Base-by-base conservation (phyloP, 1,140 invertebrate species). In the Bombus ignitus region DNA sequence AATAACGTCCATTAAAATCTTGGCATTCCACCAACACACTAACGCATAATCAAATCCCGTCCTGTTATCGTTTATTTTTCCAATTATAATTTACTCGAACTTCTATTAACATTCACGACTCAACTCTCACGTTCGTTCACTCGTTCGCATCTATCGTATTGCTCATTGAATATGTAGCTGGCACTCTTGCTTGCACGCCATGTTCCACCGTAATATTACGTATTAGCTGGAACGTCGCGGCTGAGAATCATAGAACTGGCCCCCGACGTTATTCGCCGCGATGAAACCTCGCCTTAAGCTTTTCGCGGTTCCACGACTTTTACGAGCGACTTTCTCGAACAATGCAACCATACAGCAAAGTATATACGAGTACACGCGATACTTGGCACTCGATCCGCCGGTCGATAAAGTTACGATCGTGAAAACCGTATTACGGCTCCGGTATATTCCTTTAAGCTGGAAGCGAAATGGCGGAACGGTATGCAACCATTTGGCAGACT, bases 401-500 rank as follows among this genome's bases (percentile, higher is more conserved):
- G 73, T 78, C 71, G 86, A 90, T 87, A 87, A 89, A 82, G 53
- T 88, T 86, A 53, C 81, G 44, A 80, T 62, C 32, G 62, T 65
- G 83, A 79, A 87, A 90, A 90, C 79, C 37, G 88, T 76, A 88
- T 90, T 82, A 83, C 37, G n/a, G 72, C 65, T 79, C 57, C 44
- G 39, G 9, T 37, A 32, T 80, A 47, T 72, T 75, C 72, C 71
- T 57, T 42, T 42, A 65, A 62, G 62, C 44, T 71, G 72, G 70
- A 82, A 81, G 47, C 75, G 76, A 37, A 77, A 87, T 53, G 68
- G 62, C 57, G 53, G 68, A 72, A 84, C 53, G 68, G 59, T 75
- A 79, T 81, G 76, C 71, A 70, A 88, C 86, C 87, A 88, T 90
- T 90, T 90, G 89, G 89, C 87, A 90, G 57, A 85, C 81, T 44